These are phyloP conservation scores for Schizotus pectinicornis DNA, from an alignment of 2,888 invertebrate genomes.

Conservation along the genomic window DNA sequence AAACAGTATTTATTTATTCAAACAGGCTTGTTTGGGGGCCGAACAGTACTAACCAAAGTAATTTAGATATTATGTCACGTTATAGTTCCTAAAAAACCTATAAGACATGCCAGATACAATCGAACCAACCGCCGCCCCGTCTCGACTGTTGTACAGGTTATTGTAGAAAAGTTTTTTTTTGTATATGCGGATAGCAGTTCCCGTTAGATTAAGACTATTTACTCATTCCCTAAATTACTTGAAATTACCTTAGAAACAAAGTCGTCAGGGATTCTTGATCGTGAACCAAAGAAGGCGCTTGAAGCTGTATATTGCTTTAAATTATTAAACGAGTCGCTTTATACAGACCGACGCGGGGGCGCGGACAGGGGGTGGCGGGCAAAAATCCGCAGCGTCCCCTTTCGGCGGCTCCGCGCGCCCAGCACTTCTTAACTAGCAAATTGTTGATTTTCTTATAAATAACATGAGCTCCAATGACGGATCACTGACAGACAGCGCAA, in stretches of 20 bases:
- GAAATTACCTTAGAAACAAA: slow-evolving; percentile 7
- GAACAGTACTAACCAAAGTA: slow-evolving; percentile 20
- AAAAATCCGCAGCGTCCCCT: background rate
- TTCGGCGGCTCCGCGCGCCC: background rate
- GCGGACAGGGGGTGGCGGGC: background rate
- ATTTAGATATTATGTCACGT: slow-evolving; percentile 23
- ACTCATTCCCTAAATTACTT: slow-evolving; percentile 9
- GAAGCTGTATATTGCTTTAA: slow-evolving; percentile 58
- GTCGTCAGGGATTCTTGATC: slow-evolving; percentile 5
- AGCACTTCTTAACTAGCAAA: background rate
- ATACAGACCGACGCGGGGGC: slow-evolving; percentile 44
- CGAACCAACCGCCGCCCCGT: slow-evolving; percentile 8
- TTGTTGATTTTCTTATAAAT: background rate
- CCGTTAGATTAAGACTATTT: slow-evolving; percentile 10
- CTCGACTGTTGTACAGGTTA: slow-evolving; percentile 19
- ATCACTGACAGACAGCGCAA: no score
- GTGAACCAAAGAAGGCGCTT: slow-evolving; percentile 56
- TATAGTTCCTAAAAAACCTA: slow-evolving; percentile 27
- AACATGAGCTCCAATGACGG: no score
- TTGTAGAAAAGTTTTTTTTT: background rate
- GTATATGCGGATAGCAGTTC: slow-evolving; percentile 11
- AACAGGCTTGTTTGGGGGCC: slow-evolving; percentile 11
- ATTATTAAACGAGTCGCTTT: slow-evolving; percentile 48
- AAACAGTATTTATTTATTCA: slow-evolving; percentile 48
- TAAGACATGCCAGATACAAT: slow-evolving; percentile 19